A percentile compares a stretch with the other conserved stretches of the same genome.
Conservation (phyloP, 2,113 vertebrate species). For the Empidonax traillii region DNA sequence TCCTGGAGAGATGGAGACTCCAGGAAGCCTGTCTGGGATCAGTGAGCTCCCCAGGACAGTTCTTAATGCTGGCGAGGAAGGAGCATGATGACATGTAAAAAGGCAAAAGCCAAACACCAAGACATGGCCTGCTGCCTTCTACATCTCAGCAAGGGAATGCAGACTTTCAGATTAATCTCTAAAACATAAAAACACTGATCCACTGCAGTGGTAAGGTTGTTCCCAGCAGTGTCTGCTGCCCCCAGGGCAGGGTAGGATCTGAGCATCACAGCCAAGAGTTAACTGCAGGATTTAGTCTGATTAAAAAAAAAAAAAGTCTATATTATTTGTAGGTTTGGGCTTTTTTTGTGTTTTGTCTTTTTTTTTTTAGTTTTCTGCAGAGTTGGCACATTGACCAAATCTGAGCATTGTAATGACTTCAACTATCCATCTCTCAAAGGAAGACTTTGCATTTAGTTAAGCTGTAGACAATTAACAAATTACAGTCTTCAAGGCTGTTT, state of each 20-base stretch:
- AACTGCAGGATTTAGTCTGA: neutral
- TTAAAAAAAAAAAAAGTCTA: neutral
- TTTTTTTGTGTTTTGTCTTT: too few relatives aligned
- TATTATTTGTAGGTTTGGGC: too few relatives aligned
- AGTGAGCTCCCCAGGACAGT: neutral
- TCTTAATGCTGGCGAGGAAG: rapidly evolving
- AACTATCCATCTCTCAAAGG: neutral
- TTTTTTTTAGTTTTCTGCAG: neutral
- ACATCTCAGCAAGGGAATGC: neutral
- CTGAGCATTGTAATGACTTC: neutral
- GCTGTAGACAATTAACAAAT: neutral
- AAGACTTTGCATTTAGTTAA: neutral
- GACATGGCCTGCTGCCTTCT: neutral
- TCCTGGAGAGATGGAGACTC: neutral
- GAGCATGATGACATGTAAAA: neutral
- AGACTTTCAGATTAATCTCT: neutral
- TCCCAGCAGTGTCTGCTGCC: rapidly evolving
- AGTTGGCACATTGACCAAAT: neutral
- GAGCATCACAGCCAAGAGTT: neutral
- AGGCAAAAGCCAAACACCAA: neutral
- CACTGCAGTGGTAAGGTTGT: neutral
- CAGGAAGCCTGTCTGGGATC: rapidly evolving
- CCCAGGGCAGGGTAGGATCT: neutral
- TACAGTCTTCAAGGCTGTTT: neutral
- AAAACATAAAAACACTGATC: neutral